phyloP scores from a whole-genome alignment of 2,888 invertebrate genomes.

The Thymelicus sylvestris region DNA sequence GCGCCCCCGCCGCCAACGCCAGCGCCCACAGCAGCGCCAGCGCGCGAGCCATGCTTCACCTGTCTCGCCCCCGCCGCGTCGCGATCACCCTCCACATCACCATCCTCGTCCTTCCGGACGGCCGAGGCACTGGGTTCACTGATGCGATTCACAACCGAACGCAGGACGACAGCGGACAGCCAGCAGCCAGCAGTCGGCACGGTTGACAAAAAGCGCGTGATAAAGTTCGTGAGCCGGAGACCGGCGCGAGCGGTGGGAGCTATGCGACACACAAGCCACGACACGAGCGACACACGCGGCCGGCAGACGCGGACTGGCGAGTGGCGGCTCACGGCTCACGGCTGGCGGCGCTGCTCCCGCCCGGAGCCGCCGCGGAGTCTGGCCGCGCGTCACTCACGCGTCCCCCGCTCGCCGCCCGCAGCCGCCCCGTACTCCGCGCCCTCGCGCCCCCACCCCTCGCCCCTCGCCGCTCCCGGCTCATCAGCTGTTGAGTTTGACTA shows the following conservation, averaged over 20 bases:
- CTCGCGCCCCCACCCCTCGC: too few relatives aligned
- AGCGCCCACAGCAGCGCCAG: conserved; percentile 45
- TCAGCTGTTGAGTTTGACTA: too few relatives aligned
- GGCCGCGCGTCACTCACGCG: conserved; percentile 9
- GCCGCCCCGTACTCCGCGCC: background rate
- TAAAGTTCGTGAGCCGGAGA: conserved; percentile 16
- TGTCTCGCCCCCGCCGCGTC: conserved; percentile 47
- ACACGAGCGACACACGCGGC: background rate
- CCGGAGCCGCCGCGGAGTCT: conserved; percentile 23
- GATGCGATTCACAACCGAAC: conserved; percentile 1
- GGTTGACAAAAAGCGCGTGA: background rate
- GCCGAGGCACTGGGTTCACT: conserved; percentile 17
- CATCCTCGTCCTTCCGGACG: conserved; percentile 1
- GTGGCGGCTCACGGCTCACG: conserved; percentile 43
- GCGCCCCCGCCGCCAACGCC: conserved; percentile 45
- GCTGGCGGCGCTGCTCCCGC: conserved; percentile 34
- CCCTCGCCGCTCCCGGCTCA: too few relatives aligned
- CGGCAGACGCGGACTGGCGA: conserved; percentile 35
- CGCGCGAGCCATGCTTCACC: conserved; percentile 52
- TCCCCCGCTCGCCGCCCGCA: background rate
- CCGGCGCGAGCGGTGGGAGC: background rate
- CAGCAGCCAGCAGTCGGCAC: background rate
- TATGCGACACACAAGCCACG: background rate
- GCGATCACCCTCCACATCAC: conserved; percentile 7
- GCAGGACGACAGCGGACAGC: background rate